Base-by-base conservation (phyloP, 2,888 invertebrate genomes). In the Ophion obscuratus region DNA sequence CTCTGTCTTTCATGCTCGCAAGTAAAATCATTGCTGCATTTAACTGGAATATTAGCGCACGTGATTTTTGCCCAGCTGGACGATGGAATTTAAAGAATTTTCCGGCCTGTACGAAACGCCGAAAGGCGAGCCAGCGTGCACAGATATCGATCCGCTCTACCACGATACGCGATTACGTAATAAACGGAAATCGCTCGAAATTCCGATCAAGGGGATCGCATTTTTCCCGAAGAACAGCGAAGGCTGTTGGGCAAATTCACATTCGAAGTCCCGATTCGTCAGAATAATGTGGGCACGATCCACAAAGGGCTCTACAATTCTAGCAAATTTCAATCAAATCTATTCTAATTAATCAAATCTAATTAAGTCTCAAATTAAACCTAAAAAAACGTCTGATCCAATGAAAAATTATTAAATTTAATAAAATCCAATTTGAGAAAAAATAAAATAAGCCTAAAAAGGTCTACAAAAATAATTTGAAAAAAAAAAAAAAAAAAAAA, bases 81-180 rank as follows among this genome's bases (percentile, higher is more conserved):
- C 77, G 76, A 68, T 57, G 81, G 84, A 84, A 86, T 81, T 61
- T 17, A 20, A 84, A 57, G 70, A 81, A 86, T 84, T 86, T 71
- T 64, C 44, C 57, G 76, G 44, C 24, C 53, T 53, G 20, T 27
- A 14, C 62, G 68, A 10, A 61, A 31, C n/a, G 7, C 10, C 64
- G 62, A 53, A 61, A 64, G 73, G 14, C 6, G 31, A 31, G 44
- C 14, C 17, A 4, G 47, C 11, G 17, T 74, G 27, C 11, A 77
- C 77, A 83, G 80, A 62, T 76, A 86, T 86, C 85, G 83, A 11
- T 27, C 14, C 17, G n/a, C 24, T 20, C 78, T 20, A 59, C 64
- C 64, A 57, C 40, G 24, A 14, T 57, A 64, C 44, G 17, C 20
- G 44, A 57, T 66, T 70, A 70, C 24, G 36, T 53, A 61, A 66